Conservation (phyloP, 2,888 invertebrate species). For the Cephus pulcher region DNA sequence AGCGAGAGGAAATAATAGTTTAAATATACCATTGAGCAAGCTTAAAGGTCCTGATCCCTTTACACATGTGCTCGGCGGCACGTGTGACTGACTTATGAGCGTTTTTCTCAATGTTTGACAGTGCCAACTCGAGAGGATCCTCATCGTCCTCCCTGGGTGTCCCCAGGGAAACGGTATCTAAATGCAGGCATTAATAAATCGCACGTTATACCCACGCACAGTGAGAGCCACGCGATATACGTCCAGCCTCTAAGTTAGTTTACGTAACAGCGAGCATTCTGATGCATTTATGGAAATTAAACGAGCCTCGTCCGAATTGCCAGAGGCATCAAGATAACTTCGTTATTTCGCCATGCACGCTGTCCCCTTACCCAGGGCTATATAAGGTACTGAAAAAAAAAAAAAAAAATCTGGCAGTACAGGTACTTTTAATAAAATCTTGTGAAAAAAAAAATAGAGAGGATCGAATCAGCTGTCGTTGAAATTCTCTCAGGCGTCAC, state of each 20-base stretch:
- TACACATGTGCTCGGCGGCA: conserved; percentile 16
- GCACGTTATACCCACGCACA: conserved; percentile 28
- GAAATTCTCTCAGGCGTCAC: neutral
- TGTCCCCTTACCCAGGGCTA: neutral
- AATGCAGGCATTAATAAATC: conserved; percentile 61
- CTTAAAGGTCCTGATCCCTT: neutral
- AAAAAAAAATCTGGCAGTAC: neutral
- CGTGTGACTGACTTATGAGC: conserved; percentile 38
- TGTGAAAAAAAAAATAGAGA: neutral
- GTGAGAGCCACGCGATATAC: conserved; percentile 19
- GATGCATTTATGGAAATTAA: conserved; percentile 58
- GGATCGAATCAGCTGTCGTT: neutral
- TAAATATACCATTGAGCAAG: conserved; percentile 1
- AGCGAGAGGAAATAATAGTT: neutral
- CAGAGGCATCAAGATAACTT: conserved; percentile 46
- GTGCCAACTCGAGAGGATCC: conserved; percentile 43
- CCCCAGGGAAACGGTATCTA: conserved; percentile 52
- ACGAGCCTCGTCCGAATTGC: conserved; percentile 49
- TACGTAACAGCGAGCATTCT: conserved; percentile 40
- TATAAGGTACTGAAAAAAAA: neutral
- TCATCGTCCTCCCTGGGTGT: conserved; percentile 39
- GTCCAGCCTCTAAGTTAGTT: conserved; percentile 47
- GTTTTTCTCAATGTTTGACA: conserved; percentile 53
- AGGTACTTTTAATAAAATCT: neutral
- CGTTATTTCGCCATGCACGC: conserved; percentile 30